Evolutionary conservation across 1,140 invertebrate species (phyloP).

Genomic region (Tenebrio molitor): DNA sequence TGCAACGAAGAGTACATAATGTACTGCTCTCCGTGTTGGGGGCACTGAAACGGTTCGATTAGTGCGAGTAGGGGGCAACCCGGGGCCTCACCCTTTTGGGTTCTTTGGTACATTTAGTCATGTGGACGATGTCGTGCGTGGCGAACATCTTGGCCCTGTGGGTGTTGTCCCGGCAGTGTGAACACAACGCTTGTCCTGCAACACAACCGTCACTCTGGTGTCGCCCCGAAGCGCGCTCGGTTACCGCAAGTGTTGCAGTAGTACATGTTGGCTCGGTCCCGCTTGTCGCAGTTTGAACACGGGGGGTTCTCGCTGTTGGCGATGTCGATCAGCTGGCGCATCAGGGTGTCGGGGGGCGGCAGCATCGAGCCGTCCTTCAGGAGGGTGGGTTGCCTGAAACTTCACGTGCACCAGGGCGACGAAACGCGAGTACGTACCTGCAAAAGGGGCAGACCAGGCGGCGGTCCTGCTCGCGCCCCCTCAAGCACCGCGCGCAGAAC

Average conservation of each 20-base stretch:
- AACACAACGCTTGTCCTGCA: slow-evolving; percentile 79
- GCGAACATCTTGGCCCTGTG: slow-evolving; percentile 83
- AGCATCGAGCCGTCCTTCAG: slow-evolving; percentile 73
- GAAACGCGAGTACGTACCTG: slow-evolving; percentile 67
- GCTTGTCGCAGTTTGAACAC: slow-evolving; percentile 79
- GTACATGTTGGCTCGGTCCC: slow-evolving; percentile 76
- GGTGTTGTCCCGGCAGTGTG: slow-evolving; percentile 77
- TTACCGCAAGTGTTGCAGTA: slow-evolving; percentile 80
- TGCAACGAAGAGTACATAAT: slow-evolving; percentile 80
- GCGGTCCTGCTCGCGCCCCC: slow-evolving; percentile 72
- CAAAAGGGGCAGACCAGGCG: slow-evolving; percentile 77
- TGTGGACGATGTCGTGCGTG: slow-evolving; percentile 78
- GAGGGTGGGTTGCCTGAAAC: slow-evolving; percentile 71
- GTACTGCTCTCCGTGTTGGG: slow-evolving; percentile 77
- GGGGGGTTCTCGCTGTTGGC: slow-evolving; percentile 78
- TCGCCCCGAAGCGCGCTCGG: background rate
- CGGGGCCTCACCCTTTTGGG: slow-evolving; percentile 70
- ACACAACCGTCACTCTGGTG: slow-evolving; percentile 34
- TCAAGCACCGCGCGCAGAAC: slow-evolving; percentile 76
- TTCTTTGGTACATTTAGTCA: slow-evolving; percentile 79
- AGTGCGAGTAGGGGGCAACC: background rate
- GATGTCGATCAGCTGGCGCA: slow-evolving; percentile 76
- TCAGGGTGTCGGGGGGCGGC: slow-evolving; percentile 74
- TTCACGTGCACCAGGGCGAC: background rate
- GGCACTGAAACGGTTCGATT: slow-evolving; percentile 70